These are phyloP conservation scores for Anoncus sp. DNA, from an alignment of 2,888 invertebrate species.

Conservation along the genomic window DNA sequence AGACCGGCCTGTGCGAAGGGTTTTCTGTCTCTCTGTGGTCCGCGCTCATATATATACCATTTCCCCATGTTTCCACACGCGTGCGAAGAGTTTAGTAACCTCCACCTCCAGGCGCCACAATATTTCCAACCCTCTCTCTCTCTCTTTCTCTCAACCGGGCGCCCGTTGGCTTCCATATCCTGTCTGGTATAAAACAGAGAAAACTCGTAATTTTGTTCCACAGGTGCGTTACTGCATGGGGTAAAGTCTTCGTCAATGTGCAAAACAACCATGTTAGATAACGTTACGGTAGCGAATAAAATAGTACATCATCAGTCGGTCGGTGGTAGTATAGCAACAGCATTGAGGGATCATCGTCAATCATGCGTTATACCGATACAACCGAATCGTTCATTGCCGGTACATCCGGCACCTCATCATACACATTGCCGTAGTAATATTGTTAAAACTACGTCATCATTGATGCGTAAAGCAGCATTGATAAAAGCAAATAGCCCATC, in stretches of 20 bases:
- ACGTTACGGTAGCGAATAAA: conserved; percentile 26
- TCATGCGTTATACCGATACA: conserved; percentile 76
- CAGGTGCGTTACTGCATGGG: conserved; percentile 49
- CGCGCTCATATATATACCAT: no score
- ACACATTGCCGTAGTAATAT: conserved; percentile 54
- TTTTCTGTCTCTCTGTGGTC: no score
- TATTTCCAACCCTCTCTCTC: no score
- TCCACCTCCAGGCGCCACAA: no score
- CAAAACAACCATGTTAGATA: conserved; percentile 40
- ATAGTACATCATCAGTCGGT: conserved; percentile 45
- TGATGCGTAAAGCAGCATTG: neutral
- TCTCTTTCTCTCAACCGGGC: no score
- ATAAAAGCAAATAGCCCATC: no score
- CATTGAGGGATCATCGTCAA: conserved; percentile 74
- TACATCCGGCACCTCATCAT: conserved; percentile 76
- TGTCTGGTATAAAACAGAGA: no score
- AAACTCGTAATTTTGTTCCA: conserved; percentile 19
- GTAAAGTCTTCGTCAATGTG: conserved; percentile 37
- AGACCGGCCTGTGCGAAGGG: no score
- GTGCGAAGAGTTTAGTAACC: no score
- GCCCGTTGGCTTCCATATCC: no score
- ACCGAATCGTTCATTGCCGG: conserved; percentile 78
- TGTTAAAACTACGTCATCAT: neutral
- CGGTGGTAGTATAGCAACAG: conserved; percentile 70
- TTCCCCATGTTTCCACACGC: no score